phyloP scores from a whole-genome alignment of 2,113 vertebrate species.

The Myiozetetes cayanensis region DNA sequence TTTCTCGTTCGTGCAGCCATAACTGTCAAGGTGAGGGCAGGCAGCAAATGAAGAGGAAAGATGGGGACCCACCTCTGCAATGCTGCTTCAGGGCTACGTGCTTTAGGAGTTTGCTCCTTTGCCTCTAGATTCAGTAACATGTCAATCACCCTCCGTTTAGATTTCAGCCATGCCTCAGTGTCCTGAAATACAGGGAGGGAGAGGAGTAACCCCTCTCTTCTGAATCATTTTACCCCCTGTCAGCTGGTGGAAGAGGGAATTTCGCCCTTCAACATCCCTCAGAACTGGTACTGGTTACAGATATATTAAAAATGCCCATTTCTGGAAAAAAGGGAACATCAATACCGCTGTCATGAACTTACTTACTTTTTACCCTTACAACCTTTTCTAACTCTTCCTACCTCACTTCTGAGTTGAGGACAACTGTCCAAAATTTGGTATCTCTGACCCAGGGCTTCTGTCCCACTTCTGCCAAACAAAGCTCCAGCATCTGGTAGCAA shows the following conservation, averaged over 20 bases:
- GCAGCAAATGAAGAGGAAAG: neutral
- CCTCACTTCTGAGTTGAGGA: neutral
- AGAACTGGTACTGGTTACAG: neutral
- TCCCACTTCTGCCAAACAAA: neutral
- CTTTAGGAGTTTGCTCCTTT: slow-evolving; percentile 55
- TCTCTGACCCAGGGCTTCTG: neutral
- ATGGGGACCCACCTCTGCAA: slow-evolving; percentile 74
- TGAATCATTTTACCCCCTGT: neutral
- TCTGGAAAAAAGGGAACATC: neutral
- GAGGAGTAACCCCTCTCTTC: neutral
- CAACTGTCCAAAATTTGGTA: neutral
- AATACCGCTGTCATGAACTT: neutral
- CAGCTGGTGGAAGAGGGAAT: neutral
- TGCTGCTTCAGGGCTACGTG: slow-evolving; percentile 74
- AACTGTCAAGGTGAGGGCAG: neutral
- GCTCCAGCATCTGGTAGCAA: neutral
- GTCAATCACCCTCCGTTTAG: slow-evolving; percentile 67
- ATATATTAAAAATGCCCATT: neutral
- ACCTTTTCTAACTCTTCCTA: neutral
- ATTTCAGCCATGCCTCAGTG: slow-evolving; percentile 19
- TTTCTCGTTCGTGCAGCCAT: neutral
- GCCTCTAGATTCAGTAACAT: slow-evolving; percentile 68
- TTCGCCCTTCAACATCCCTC: neutral
- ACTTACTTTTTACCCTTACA: neutral
- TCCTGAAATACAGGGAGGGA: slow-evolving; percentile 36